phyloP scores from a whole-genome alignment of 2,113 vertebrate genomes.

The Oriolus oriolus region DNA sequence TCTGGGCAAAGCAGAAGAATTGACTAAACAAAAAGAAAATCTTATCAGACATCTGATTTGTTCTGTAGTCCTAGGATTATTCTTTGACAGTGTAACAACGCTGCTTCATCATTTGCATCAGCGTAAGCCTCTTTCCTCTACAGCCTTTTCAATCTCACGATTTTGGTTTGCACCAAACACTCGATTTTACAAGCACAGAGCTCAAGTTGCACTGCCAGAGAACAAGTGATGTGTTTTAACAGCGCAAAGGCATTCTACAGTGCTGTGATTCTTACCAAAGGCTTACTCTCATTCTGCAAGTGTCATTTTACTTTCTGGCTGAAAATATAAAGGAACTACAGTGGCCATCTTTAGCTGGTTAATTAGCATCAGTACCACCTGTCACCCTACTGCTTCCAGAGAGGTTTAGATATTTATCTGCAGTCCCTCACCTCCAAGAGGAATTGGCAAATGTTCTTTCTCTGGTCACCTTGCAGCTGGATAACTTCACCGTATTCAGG shows the following conservation, averaged over 20 bases:
- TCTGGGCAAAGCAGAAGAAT: neutral
- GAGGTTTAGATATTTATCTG: neutral
- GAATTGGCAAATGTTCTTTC: conserved; percentile 85
- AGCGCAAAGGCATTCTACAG: neutral
- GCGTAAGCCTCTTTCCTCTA: neutral
- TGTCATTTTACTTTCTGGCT: neutral
- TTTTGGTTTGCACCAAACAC: neutral
- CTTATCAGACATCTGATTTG: neutral
- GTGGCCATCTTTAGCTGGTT: neutral
- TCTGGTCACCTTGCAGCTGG: conserved; percentile 84
- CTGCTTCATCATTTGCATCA: neutral
- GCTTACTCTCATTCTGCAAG: neutral
- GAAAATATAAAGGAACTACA: neutral
- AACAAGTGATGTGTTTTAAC: neutral
- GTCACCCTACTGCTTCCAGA: neutral
- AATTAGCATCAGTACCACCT: neutral
- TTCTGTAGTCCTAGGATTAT: neutral
- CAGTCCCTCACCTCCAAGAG: conserved; percentile 78
- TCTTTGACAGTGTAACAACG: neutral
- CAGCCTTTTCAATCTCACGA: neutral
- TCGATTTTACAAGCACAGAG: neutral
- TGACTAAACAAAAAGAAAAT: neutral
- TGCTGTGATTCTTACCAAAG: neutral
- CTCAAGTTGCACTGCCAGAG: neutral
- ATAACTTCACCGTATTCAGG: conserved; percentile 86